Evolutionary conservation across 2,888 invertebrate species (phyloP).

Genomic region (Orthosia gothica): DNA sequence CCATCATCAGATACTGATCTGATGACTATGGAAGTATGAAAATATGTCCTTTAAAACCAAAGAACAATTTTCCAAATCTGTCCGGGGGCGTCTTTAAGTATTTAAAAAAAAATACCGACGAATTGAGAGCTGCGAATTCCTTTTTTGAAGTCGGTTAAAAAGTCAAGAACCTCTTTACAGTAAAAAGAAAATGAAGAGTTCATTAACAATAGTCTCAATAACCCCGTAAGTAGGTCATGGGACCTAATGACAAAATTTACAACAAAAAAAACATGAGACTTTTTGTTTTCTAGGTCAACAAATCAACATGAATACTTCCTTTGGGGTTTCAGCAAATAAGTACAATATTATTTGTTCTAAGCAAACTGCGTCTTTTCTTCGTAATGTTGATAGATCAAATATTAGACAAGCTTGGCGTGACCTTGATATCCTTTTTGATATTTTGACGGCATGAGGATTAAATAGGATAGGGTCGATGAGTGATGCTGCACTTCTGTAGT

Average conservation of each 20-base stretch:
- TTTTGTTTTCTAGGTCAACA: slow-evolving; percentile 6
- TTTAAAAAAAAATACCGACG: too few species aligned
- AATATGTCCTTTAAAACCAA: too few species aligned
- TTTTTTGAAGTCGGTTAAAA: too few species aligned
- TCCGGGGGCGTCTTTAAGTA: too few species aligned
- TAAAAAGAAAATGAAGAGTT: background rate
- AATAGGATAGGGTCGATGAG: too few species aligned
- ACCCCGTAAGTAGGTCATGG: background rate
- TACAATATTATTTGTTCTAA: background rate
- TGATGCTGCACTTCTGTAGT: too few species aligned
- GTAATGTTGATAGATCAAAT: slow-evolving; percentile 1
- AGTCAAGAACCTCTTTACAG: background rate
- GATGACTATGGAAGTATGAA: too few species aligned
- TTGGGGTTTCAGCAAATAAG: slow-evolving; percentile 6
- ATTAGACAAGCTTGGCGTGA: background rate
- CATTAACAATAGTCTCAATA: background rate
- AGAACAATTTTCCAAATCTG: too few species aligned
- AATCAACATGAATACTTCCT: slow-evolving; percentile 9
- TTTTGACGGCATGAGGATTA: too few species aligned
- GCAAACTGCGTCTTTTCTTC: background rate
- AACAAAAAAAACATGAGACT: background rate
- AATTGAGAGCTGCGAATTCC: too few species aligned
- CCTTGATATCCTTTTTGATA: background rate
- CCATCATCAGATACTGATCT: too few species aligned
- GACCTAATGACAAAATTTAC: background rate